Percentiles rank a stretch among this genome's conserved stretches.
phyloP scores from a whole-genome alignment of 64 coral and sea anemone genomes.

The Stichodactyla mertensii region DNA sequence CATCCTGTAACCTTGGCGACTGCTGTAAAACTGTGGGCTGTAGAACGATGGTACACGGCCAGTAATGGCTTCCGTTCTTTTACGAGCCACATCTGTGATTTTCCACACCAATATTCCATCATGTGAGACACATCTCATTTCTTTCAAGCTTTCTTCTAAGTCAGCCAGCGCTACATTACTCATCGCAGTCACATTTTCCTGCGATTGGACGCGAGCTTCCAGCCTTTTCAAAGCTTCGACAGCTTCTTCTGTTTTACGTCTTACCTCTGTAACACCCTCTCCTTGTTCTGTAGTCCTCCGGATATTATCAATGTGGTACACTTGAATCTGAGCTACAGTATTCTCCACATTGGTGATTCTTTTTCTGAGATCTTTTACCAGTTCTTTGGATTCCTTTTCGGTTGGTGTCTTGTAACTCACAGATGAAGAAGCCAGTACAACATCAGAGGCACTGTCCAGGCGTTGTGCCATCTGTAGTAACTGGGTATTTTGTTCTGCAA shows the following conservation, averaged over 20 bases:
- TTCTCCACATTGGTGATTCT: slow-evolving; percentile 23
- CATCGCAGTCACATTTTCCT: neutral
- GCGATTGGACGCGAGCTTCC: neutral
- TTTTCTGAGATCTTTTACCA: slow-evolving; percentile 22
- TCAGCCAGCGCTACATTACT: slow-evolving; percentile 29
- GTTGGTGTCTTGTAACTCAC: neutral
- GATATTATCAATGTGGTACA: slow-evolving; percentile 14
- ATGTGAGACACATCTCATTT: slow-evolving; percentile 9
- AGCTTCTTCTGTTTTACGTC: neutral
- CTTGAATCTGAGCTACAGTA: slow-evolving; percentile 1
- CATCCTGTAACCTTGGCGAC: slow-evolving; percentile 54
- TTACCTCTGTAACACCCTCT: neutral
- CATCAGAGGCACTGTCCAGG: neutral
- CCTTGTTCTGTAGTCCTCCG: neutral
- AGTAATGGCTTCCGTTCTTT: slow-evolving; percentile 25
- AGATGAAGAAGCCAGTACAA: neutral
- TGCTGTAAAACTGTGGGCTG: slow-evolving; percentile 46
- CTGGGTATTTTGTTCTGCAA: neutral
- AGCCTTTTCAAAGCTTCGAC: neutral
- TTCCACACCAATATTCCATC: slow-evolving; percentile 56
- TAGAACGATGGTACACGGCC: slow-evolving; percentile 45
- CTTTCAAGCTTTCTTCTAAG: neutral
- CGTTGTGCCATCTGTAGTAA: neutral
- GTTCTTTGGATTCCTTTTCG: neutral
- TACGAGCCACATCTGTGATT: slow-evolving; percentile 35